These are phyloP conservation scores for Coremacera marginata DNA, from an alignment of 2,888 invertebrate species.

Conservation along the genomic window DNA sequence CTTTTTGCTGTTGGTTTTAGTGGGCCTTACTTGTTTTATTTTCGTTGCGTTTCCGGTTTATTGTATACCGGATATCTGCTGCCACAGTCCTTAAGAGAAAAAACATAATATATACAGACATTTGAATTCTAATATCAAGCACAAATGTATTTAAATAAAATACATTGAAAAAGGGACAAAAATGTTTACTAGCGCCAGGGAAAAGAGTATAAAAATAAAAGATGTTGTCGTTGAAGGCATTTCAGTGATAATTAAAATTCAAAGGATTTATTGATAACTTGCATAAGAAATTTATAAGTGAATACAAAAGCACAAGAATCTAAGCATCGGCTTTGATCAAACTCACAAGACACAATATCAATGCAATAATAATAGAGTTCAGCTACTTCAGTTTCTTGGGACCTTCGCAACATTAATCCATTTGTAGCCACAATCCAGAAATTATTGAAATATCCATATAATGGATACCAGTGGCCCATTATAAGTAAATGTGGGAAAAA, in stretches of 20 bases:
- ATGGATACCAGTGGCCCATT: too few species aligned
- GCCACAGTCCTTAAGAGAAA: neutral
- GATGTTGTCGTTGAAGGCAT: neutral
- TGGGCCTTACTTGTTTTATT: neutral
- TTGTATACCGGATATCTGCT: neutral
- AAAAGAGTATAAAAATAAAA: neutral
- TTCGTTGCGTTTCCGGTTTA: neutral
- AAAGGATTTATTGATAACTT: neutral
- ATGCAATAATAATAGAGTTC: too few species aligned
- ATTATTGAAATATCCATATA: too few species aligned
- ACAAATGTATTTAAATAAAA: neutral
- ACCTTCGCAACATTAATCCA: too few species aligned
- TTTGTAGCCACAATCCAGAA: too few species aligned
- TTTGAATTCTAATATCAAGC: conserved; percentile 16
- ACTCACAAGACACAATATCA: too few species aligned
- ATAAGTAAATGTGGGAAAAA: too few species aligned
- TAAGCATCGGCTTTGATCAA: too few species aligned
- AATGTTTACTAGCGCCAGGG: neutral
- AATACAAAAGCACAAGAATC: too few species aligned
- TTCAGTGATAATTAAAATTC: neutral
- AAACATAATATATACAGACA: neutral
- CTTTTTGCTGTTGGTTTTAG: neutral
- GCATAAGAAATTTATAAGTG: neutral
- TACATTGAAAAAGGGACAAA: neutral
- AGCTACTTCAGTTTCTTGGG: too few species aligned